phyloP scores from a whole-genome alignment of 1,140 invertebrate species.

The Neotoxoptera formosana region DNA sequence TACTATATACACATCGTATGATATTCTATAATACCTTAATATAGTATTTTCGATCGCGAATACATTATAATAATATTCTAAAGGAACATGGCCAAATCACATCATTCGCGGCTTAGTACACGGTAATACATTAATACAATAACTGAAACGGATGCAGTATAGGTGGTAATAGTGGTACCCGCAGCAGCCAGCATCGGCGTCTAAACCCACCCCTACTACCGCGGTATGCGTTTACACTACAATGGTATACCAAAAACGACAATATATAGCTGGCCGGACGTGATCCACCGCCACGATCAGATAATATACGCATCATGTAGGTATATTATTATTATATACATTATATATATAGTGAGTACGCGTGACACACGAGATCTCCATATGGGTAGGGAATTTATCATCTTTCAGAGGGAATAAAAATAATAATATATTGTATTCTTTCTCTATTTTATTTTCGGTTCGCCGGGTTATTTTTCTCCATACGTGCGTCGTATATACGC shows the following conservation, averaged over 20 bases:
- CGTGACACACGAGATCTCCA: slow-evolving; percentile 31
- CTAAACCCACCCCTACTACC: not conserved
- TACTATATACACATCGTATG: not conserved
- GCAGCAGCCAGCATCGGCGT: not conserved
- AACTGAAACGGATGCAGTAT: not conserved
- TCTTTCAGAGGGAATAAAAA: not conserved
- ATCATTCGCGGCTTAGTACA: not conserved
- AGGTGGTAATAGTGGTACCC: not conserved
- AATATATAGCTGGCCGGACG: slow-evolving; percentile 6
- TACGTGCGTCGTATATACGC: not conserved
- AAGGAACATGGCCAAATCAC: not conserved
- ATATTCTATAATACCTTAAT: not conserved
- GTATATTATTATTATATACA: not conserved
- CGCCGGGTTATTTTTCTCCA: slow-evolving; percentile 7
- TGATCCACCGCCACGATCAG: not conserved
- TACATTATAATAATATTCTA: not conserved
- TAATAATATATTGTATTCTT: not conserved
- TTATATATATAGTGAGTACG: not conserved
- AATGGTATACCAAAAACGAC: not conserved
- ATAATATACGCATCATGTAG: slow-evolving; percentile 12
- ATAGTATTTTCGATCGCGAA: not conserved
- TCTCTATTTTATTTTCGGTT: slow-evolving; percentile 21
- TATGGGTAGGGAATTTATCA: slow-evolving; percentile 40
- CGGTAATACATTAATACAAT: not conserved
- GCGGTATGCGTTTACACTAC: not conserved